These are phyloP conservation scores for Podarcis cretensis DNA, from an alignment of 2,113 vertebrate species.

Conservation along the genomic window DNA sequence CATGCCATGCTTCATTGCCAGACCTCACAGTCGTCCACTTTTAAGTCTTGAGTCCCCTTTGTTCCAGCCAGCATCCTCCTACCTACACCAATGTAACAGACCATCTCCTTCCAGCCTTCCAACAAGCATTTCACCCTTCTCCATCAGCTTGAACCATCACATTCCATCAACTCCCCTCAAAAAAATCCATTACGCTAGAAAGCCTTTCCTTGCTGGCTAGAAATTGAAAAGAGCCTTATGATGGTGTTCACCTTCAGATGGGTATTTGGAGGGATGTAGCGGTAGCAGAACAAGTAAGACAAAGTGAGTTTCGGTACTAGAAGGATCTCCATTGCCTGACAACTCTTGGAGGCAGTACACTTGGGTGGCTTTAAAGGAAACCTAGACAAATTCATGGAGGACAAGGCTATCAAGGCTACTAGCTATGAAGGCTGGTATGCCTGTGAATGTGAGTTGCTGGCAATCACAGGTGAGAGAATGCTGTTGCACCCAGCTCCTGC, in stretches of 20 bases:
- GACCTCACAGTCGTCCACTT: not conserved
- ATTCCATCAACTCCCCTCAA: not conserved
- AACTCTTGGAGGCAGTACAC: not conserved
- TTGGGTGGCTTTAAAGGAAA: not conserved
- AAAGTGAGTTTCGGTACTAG: not conserved
- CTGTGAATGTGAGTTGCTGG: too few relatives aligned
- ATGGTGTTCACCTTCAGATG: not conserved
- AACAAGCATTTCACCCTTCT: not conserved
- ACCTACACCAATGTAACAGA: not conserved
- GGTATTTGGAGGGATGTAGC: not conserved
- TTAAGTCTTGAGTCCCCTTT: not conserved
- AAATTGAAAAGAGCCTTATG: not conserved
- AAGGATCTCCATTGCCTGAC: not conserved
- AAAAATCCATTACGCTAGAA: not conserved
- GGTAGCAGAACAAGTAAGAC: not conserved
- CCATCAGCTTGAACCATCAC: not conserved
- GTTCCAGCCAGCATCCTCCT: not conserved
- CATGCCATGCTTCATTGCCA: not conserved
- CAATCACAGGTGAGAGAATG: too few relatives aligned
- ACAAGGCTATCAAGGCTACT: too few relatives aligned
- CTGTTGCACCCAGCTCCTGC: too few relatives aligned
- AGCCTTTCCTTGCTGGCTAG: not conserved
- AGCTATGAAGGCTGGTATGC: too few relatives aligned
- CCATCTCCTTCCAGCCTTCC: not conserved
- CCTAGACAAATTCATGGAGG: too few relatives aligned